A percentile compares a stretch with the other conserved stretches of the same genome.
These are phyloP conservation scores for Heliornis fulica DNA, from an alignment of 2,113 vertebrate species.

Conservation along the genomic window DNA sequence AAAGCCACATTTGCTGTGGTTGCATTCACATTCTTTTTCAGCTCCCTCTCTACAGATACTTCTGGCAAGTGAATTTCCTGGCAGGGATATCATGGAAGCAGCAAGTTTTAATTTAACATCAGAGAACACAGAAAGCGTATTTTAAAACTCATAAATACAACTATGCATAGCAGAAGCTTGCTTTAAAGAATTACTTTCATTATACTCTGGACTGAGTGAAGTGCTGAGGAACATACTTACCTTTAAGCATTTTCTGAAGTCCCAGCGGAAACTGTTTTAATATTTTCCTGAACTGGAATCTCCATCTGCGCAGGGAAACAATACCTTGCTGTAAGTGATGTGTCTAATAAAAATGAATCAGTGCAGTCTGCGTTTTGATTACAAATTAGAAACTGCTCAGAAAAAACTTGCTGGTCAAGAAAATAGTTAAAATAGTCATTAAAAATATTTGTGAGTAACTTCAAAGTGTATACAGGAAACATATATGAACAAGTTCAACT, in stretches of 20 bases:
- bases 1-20: neutral
- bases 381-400: conserved; percentile 7
- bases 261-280: neutral
- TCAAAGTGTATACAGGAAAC: neutral
- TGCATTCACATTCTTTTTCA: neutral
- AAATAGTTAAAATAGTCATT: neutral
- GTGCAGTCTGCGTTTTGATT: conserved; percentile 45
- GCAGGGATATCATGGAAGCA: neutral
- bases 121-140: neutral
- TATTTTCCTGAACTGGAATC: conserved; percentile 6
- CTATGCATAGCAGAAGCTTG: neutral
- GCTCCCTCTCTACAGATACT: neutral
- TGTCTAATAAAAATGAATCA: conserved; percentile 31
- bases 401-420: neutral
- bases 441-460: neutral
- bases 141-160: neutral
- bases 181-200: neutral
- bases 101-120: neutral
- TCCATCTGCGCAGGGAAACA: conserved; percentile 8
- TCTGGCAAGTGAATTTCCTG: neutral
- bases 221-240: neutral
- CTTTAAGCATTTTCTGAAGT: neutral
- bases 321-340: neutral
- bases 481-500: neutral
- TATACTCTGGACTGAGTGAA: neutral